Evolutionary conservation across 2,888 invertebrate genomes (phyloP).

Genomic region (Polyommatus icarus): DNA sequence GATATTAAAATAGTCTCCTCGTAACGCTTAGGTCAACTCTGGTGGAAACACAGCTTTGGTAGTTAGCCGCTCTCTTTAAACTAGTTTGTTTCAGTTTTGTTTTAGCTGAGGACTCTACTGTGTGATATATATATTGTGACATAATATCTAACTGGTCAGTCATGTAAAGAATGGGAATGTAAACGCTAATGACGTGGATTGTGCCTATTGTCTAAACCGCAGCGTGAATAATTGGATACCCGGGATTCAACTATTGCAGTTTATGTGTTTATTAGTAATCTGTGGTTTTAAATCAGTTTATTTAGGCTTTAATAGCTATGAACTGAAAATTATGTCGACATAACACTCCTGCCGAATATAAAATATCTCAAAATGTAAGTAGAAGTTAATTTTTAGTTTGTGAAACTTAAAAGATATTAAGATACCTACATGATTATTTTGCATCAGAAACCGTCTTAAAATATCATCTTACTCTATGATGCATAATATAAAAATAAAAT

Average conservation of each 20-base stretch:
- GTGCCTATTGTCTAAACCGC: not conserved
- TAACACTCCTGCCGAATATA: too few species aligned
- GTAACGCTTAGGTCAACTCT: not conserved
- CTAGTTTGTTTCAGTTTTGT: too few species aligned
- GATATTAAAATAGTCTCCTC: not conserved
- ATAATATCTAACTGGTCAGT: not conserved
- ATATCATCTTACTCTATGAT: too few species aligned
- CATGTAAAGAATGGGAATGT: not conserved
- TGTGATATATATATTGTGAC: not conserved
- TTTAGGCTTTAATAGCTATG: not conserved
- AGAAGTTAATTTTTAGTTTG: too few species aligned
- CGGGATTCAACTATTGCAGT: not conserved
- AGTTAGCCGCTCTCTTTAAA: too few species aligned
- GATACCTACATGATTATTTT: too few species aligned
- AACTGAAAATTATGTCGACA: not conserved
- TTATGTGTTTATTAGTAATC: not conserved
- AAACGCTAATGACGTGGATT: constrained; percentile 7
- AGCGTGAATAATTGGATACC: constrained; percentile 11
- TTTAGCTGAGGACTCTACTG: not conserved
- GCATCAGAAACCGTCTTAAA: too few species aligned
- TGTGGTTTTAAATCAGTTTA: constrained; percentile 12
- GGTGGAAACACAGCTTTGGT: not conserved
- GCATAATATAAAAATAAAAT: too few species aligned
- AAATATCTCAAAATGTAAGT: too few species aligned
- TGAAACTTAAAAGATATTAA: too few species aligned